Evolutionary conservation across 2,113 vertebrate genomes (phyloP).

Genomic region (Panurus biarmicus): DNA sequence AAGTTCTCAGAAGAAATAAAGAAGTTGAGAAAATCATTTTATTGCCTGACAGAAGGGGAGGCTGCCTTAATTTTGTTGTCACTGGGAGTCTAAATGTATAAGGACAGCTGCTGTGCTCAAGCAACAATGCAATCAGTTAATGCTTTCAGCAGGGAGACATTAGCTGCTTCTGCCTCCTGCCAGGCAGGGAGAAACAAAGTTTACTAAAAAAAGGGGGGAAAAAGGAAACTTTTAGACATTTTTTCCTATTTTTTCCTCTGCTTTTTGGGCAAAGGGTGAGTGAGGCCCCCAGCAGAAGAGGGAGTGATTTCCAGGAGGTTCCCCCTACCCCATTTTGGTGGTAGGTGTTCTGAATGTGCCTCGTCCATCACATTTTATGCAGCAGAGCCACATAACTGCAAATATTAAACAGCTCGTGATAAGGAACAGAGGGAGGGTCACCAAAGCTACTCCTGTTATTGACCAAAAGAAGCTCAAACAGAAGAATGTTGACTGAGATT

Average conservation of each 20-base stretch:
- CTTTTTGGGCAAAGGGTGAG: neutral
- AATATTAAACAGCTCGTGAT: neutral
- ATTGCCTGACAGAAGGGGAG: conserved; percentile 61
- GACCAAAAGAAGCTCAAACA: neutral
- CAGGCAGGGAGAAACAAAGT: conserved; percentile 63
- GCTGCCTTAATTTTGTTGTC: conserved; percentile 72
- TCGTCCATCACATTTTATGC: neutral
- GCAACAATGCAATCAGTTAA: conserved; percentile 72
- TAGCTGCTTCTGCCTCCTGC: conserved; percentile 61
- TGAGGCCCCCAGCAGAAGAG: neutral
- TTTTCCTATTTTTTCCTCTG: neutral
- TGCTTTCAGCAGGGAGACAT: conserved; percentile 70
- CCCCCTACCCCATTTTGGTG: neutral
- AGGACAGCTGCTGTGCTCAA: conserved; percentile 73
- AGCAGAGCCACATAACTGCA: neutral
- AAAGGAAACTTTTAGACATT: conserved; percentile 4
- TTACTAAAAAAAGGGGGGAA: neutral
- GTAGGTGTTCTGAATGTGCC: rapidly evolving
- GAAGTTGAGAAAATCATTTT: conserved; percentile 63
- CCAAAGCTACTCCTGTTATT: neutral
- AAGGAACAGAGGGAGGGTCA: neutral
- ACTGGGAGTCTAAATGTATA: conserved; percentile 70
- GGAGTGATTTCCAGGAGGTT: neutral
- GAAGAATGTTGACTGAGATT: neutral
- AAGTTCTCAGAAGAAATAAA: conserved; percentile 59